Evolutionary conservation across 2,888 invertebrate species (phyloP).

Genomic region (Ypsolopha sequella): DNA sequence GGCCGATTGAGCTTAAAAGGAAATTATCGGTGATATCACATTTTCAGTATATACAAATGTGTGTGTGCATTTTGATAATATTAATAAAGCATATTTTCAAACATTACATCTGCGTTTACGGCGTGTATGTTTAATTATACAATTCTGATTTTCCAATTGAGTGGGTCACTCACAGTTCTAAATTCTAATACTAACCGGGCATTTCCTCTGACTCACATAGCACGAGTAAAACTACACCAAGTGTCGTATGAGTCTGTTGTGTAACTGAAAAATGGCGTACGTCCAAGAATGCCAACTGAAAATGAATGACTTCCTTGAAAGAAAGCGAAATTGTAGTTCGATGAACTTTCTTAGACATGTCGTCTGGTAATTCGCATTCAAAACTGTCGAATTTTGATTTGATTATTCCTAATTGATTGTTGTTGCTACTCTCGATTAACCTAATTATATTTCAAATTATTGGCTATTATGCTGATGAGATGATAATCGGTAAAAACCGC

Average conservation of each 20-base stretch:
- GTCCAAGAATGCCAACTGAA: conserved; percentile 34
- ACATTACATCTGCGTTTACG: too few relatives aligned
- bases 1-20: too few relatives aligned
- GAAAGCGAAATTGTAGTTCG: conserved; percentile 32
- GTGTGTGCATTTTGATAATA: too few relatives aligned
- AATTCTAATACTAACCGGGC: conserved; percentile 19
- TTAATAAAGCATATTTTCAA: too few relatives aligned
- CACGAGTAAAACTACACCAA: conserved; percentile 16
- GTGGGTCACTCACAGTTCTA: too few relatives aligned
- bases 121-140: background rate
- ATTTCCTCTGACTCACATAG: conserved; percentile 32
- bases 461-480: background rate
- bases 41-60: too few relatives aligned
- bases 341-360: conserved; percentile 19
- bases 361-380: conserved; percentile 11
- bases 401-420: background rate
- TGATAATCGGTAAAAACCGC: conserved; percentile 3
- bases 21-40: too few relatives aligned
- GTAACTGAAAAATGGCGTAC: conserved; percentile 39
- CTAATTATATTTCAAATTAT: background rate
- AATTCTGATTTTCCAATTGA: background rate
- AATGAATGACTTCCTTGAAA: conserved; percentile 37
- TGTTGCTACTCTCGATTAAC: background rate
- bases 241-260: conserved; percentile 23
- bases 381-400: background rate